A percentile compares a stretch with the other conserved stretches of the same genome.
phyloP scores from a whole-genome alignment of 2,888 invertebrate genomes.

The Geophilus truncorum region DNA sequence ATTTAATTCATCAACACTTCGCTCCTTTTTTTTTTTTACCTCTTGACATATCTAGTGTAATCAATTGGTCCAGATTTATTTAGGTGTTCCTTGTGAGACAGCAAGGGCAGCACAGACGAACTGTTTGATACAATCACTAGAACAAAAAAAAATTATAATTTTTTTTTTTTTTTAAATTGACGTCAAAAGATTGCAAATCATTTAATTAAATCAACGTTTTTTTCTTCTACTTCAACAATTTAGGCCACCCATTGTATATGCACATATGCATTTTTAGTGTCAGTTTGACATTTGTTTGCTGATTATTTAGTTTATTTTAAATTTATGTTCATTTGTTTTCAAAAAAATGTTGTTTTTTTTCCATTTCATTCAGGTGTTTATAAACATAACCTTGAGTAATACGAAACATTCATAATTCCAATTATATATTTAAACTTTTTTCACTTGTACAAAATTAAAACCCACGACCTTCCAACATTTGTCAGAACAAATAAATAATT shows the following conservation, averaged over 20 bases:
- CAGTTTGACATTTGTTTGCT: too few species aligned
- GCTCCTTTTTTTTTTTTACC: constrained; percentile 48
- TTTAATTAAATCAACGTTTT: background rate
- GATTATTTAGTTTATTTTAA: too few species aligned
- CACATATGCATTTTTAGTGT: background rate
- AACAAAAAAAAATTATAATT: background rate
- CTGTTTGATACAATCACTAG: constrained; percentile 28
- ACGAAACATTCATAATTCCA: background rate
- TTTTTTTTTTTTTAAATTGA: too few species aligned
- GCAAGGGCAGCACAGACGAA: background rate
- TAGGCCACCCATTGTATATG: too few species aligned
- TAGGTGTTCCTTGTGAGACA: constrained; percentile 35
- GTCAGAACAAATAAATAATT: background rate
- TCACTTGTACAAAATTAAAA: background rate
- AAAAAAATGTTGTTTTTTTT: too few species aligned
- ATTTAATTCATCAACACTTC: background rate
- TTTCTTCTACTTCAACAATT: background rate
- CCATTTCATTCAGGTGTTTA: background rate
- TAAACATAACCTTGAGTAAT: background rate
- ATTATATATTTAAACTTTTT: background rate
- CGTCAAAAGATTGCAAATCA: background rate
- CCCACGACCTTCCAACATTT: background rate
- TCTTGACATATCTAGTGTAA: constrained; percentile 83
- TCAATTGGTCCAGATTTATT: constrained; percentile 57
- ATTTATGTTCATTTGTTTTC: background rate